Percentiles rank a stretch among this genome's conserved stretches.
phyloP scores from a whole-genome alignment of 2,888 invertebrate genomes.

The Epistrophe grossulariae region DNA sequence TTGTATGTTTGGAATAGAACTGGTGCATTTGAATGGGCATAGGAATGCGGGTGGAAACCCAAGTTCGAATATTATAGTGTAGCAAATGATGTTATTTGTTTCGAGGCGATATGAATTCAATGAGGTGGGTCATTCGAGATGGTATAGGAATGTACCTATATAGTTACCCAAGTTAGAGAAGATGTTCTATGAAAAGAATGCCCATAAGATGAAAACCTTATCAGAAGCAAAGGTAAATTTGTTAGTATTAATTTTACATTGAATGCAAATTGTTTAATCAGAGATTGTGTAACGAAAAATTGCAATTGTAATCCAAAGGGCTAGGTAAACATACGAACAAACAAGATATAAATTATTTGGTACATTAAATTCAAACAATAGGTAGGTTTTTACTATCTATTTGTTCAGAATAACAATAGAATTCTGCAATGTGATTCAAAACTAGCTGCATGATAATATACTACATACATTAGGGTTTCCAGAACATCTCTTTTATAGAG shows the following conservation, averaged over 20 bases:
- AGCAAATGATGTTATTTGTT: slow-evolving; percentile 69
- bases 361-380: slow-evolving; percentile 14
- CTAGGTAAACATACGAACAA: not conserved
- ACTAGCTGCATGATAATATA: no score
- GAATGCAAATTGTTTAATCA: slow-evolving; percentile 24
- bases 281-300: slow-evolving; percentile 1
- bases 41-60: slow-evolving; percentile 55
- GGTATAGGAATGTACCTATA: not conserved
- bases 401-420: not conserved
- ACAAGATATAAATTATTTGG: slow-evolving; percentile 1
- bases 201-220: slow-evolving; percentile 18
- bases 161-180: not conserved
- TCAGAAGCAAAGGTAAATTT: slow-evolving; percentile 16
- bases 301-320: not conserved
- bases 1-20: slow-evolving; percentile 62
- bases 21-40: slow-evolving; percentile 54
- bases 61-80: not conserved
- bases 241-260: slow-evolving; percentile 5
- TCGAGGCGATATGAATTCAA: slow-evolving; percentile 63
- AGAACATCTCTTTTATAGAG: no score
- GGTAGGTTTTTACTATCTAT: not conserved
- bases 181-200: slow-evolving; percentile 12
- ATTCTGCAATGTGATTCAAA: not conserved
- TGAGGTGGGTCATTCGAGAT: slow-evolving; percentile 58
- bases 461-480: no score